Evolutionary conservation across 2,888 invertebrate genomes (phyloP), one percentile per base, ranked within the genome.

Genomic region (Tachina grossa): DNA sequence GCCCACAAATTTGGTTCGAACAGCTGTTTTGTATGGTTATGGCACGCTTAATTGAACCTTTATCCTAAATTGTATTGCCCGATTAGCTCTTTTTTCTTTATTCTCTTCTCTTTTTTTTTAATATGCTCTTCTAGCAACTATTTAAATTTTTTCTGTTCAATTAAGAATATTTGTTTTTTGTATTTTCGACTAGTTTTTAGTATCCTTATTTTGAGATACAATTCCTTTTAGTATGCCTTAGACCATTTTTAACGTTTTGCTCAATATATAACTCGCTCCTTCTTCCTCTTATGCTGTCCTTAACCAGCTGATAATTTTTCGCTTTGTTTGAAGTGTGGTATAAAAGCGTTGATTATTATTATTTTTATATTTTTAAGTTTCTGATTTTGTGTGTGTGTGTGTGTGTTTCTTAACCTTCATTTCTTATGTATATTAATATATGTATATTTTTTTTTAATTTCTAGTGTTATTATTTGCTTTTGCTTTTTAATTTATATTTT

Each of bases 271-370:
- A 31, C 19, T 22, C 11, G 1, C 16, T 63, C 13, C 63, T 45
- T 79, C 22, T 31, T 47, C 22, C 51, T 57, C 45, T 45, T 10
- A 49, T 19, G 5, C 41, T 78, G 13, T 45, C 13, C 19, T 55
- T 39, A 49, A 43, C 41, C 47, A 79, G n/a, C 59, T 47, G 43
- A 57, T 85, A 19, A 55, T 65, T 55, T 61, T 41, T 45, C 55
- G 61, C 66, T 72, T 57, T 57, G 22, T 53, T 83, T 51, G 59
- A 71, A 74, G 65, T 68, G 76, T 85, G 63, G 63, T 82, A 68
- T 74, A 41, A 72, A 84, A 81, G 75, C 57, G 13, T 76, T 77
- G 22, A 47, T 79, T 66, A 49, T 69, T 59, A 53, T 22, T 10
- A n/a, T 69, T 49, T 22, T 47, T 55, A 41, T 59, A 49, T 57